Evolutionary conservation across 2,113 vertebrate species (phyloP).

Genomic region (Petrocephalus microphthalmus): DNA sequence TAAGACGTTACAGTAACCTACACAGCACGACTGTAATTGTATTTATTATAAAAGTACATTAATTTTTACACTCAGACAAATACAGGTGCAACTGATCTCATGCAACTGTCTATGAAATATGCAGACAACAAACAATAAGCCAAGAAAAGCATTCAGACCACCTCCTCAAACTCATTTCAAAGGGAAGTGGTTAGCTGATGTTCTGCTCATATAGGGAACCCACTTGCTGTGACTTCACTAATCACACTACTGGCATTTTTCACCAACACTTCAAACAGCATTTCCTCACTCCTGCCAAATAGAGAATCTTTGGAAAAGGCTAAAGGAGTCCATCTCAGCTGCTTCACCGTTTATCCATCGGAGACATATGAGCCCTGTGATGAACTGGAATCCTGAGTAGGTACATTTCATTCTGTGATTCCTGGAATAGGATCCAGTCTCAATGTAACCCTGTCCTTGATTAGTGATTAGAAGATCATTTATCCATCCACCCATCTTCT

Average conservation of each 20-base stretch:
- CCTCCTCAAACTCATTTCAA: conserved; percentile 33
- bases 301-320: background rate
- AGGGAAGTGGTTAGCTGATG: conserved; percentile 44
- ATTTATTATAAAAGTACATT: background rate
- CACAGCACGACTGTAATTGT: background rate
- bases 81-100: background rate
- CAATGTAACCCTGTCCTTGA: background rate
- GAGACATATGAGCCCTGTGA: background rate
- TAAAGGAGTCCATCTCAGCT: background rate
- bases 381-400: background rate
- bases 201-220: conserved; percentile 43
- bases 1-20: background rate
- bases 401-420: background rate
- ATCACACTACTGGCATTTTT: conserved; percentile 43
- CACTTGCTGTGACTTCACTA: conserved; percentile 46
- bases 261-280: conserved; percentile 39
- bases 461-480: background rate
- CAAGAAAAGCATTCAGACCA: conserved; percentile 6
- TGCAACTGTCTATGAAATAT: background rate
- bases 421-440: background rate
- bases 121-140: background rate
- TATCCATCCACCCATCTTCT: background rate
- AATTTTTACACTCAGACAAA: background rate
- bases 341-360: background rate
- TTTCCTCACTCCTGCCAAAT: conserved; percentile 6